Base-by-base conservation (phyloP, 2,113 vertebrate genomes). In the Galemys pyrenaicus region DNA sequence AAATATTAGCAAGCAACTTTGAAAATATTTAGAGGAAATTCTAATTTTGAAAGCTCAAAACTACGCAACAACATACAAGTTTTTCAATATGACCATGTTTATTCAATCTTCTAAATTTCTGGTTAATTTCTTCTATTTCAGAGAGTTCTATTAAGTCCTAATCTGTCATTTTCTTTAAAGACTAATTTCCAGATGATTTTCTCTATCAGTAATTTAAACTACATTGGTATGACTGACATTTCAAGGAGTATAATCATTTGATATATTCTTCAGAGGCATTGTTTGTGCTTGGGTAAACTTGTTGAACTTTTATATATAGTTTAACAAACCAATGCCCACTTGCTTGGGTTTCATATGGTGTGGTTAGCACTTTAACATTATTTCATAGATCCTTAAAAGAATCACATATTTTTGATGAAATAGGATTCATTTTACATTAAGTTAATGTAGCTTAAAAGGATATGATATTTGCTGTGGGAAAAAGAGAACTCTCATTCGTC, bases 301-400 rank as follows among this genome's bases (percentile, higher is more conserved):
- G 58, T 88, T 80, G 82, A 95, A 92, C 24, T 73, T 93, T 30
- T 19, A 87, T 15, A 60, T 39, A 60, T 39, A 8, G 89, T 80
- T 86, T 70, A 89, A 85, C 39, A 90, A 91, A 41, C 62, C n/a
- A 70, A 68, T 32, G 81, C 20, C 65, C 44, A 87, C 77, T 93
- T 91, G 75, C 26, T 89, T 86, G 51, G 35, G 28, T 67, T 97
- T 94, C 81, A 94, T 56, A 85, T 8, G 85, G 56, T 89, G 64
- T 35, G 87, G 71, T 87, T 89, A 87, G 41, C 60, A 62, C 65
- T 93, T 96, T 90, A 90, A 58, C 24, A 81, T 75, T 20, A 85
- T 97, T 97, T 94, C 91, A 67, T 96, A 82, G 22, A 26, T 70
- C 85, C 93, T 97, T 70, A 58, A 75, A 81, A 74, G 86, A 73